Evolutionary conservation across 2,113 vertebrate genomes (phyloP), one percentile per base, ranked within the genome.

Genomic region (Catharus minimus): DNA sequence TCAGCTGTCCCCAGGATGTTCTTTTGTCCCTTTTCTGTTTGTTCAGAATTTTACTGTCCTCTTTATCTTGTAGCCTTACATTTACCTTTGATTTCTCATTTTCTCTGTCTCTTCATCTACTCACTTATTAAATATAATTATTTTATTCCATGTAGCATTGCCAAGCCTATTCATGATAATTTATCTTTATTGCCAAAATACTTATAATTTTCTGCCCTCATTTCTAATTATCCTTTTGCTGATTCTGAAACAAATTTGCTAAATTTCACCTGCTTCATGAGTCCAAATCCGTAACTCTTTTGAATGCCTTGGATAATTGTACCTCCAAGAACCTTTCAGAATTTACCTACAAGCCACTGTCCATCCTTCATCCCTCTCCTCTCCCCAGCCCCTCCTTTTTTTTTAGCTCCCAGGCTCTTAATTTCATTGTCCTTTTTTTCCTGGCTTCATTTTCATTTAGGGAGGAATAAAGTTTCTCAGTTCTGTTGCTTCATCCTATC

Each of bases 311-410:
- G 43, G 41, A 36, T 66, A 82, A 68, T 24, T 82, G 16, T 21
- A 9, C 23, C 8, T 79, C 18, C 33, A 71, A 56, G 19, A 88
- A 75, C 9, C 7, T 71, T 38, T 69, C 32, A n/a, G 38, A 85
- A 76, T 68, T 65, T 69, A 55, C 21, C 18, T 55, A n/a, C 13
- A 43, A 30, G 41, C 52, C 0, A 0, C 38, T 52, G 11, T 6
- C 4, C 0, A 0, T 27, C 8, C 18, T 58, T 38, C 18, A 27
- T n/a, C 43, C 21, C 5, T 38, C 16, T 65, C 43, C 32, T 43
- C 21, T 44, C 4, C 0, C 8, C 8, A 2, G 4, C 7, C 5
- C 15, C 6, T 4, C 3, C 2, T 1, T 15, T 46, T 71, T 68
- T 27, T 33, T 28, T 43, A 4, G 46, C 32, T 84, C 5, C 7